These are phyloP conservation scores for Porites rus DNA, from an alignment of 92 coral and sea anemone genomes.

Conservation along the genomic window DNA sequence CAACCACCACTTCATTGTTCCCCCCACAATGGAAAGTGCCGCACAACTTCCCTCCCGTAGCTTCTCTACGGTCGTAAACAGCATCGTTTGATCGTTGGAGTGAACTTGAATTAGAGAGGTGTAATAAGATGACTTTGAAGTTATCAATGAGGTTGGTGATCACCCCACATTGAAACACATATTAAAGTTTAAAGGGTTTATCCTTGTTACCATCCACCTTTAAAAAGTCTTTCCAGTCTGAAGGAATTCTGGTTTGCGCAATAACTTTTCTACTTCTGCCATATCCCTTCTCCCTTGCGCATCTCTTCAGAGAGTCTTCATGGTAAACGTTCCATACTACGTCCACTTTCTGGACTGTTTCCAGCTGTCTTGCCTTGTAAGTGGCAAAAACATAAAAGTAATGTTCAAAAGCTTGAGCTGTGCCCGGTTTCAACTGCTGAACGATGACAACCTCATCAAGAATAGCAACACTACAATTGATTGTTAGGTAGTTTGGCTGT, in stretches of 20 bases:
- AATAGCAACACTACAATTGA: slow-evolving; percentile 33
- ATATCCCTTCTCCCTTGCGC: slow-evolving; percentile 53
- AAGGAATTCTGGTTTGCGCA: slow-evolving; percentile 42
- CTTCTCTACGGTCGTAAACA: too few species aligned
- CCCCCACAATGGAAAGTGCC: too few species aligned
- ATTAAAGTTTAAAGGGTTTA: slow-evolving; percentile 52
- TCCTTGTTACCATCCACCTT: slow-evolving; percentile 60
- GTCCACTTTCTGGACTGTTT: slow-evolving; percentile 56
- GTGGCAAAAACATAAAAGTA: slow-evolving; percentile 64
- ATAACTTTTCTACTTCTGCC: slow-evolving; percentile 73
- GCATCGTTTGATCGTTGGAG: too few species aligned
- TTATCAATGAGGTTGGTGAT: too few species aligned
- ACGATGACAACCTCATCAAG: slow-evolving; percentile 74
- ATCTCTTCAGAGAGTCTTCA: slow-evolving; percentile 56
- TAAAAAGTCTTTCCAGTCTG: slow-evolving; percentile 73
- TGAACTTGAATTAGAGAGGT: too few species aligned
- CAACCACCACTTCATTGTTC: too few species aligned
- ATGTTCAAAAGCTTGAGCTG: slow-evolving; percentile 64
- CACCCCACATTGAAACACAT: too few species aligned
- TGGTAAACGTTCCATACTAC: slow-evolving; percentile 67
- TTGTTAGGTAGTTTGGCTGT: not conserved
- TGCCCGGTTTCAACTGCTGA: slow-evolving; percentile 61
- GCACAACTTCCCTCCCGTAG: too few species aligned
- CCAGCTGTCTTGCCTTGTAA: slow-evolving; percentile 45
- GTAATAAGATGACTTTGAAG: too few species aligned